Evolutionary conservation across 2,113 vertebrate genomes (phyloP), one percentile per base, ranked within the genome.

Genomic region (Colius striatus): DNA sequence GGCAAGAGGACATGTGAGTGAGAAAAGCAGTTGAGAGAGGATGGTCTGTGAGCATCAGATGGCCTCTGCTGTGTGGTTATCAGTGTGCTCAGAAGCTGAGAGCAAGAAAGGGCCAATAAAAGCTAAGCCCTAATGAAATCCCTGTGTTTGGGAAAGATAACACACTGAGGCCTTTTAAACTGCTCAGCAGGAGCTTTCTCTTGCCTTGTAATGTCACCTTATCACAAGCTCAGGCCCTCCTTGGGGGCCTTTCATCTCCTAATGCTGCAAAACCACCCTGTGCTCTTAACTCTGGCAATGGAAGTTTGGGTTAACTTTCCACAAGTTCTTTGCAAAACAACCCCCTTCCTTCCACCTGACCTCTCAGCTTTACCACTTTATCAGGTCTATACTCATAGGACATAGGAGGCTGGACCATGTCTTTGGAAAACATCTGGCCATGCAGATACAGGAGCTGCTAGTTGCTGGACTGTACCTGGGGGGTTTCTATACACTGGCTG

Each of bases 81-180:
- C 26, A 1, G 4, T 13, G 23, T 1, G 10, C 48, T 55, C 74
- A 38, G 84, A 67, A 92, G 55, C 60, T 27, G 47, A 80, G 43
- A 92, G 79, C 34, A 60, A 79, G 87, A 86, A 90, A 90, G 75
- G 68, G 68, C 82, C 94, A 94, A 96, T 19, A 85, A 80, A 82
- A 94, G 43, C 48, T 94, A 95, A 96, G 93, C 90, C 79, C 75
- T 57, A 51, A 80, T 2, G 4, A 90, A 84, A 90, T 71, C 84
- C 54, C 20, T 2, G 0, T 95, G 94, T 95, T 96, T 95, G 85
- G 89, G 68, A 60, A 93, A 93, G 96, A 96, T 96, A 97, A 97
- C 70, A 21, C 76, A 43, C 19, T 51, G n/a, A 27, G 48, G 65
- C 89, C 60, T 88, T 51, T 75, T 45, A 10, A 67, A 51, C 22